A percentile compares a stretch with the other conserved stretches of the same genome.
Conservation (phyloP, 2,888 invertebrate genomes). For the Hoplodrina blanda region DNA sequence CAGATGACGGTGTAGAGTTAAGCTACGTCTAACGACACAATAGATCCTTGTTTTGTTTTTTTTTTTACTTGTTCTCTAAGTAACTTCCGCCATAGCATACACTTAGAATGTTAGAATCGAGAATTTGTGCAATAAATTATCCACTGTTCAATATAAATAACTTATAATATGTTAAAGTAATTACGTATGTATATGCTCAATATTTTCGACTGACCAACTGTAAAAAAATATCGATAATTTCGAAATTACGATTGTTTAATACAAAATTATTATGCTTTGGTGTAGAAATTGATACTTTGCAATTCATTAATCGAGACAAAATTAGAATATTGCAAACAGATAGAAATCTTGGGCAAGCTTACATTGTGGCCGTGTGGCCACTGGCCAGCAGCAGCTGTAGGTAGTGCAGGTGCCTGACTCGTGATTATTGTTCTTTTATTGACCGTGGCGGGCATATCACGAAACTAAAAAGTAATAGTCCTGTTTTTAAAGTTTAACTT, state of each 20-base stretch:
- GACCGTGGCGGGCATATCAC: constrained; percentile 64
- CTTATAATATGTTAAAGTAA: constrained; percentile 75
- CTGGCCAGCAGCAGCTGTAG: constrained; percentile 22
- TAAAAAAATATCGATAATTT: constrained; percentile 81
- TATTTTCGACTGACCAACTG: constrained; percentile 90
- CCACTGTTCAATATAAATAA: constrained; percentile 80
- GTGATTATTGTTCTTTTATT: constrained; percentile 45
- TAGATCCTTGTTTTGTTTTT: constrained; percentile 74
- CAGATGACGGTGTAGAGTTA: constrained; percentile 80
- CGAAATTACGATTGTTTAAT: constrained; percentile 68
- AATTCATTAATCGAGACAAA: constrained; percentile 38
- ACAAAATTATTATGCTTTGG: constrained; percentile 70
- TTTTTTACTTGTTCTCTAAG: constrained; percentile 73
- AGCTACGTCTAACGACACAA: constrained; percentile 79
- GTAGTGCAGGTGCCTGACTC: constrained; percentile 36
- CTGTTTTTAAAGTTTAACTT: constrained; percentile 56
- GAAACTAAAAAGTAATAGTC: constrained; percentile 58
- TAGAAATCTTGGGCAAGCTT: constrained; percentile 54
- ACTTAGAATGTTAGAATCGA: constrained; percentile 80
- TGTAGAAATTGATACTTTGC: constrained; percentile 60
- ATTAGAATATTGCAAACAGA: constrained; percentile 41
- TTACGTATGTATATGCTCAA: constrained; percentile 84
- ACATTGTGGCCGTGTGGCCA: constrained; percentile 34
- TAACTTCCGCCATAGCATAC: constrained; percentile 79
- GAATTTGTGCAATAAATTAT: constrained; percentile 87